Evolutionary conservation across 2,888 invertebrate genomes (phyloP).

Genomic region (Drosophila mimica): DNA sequence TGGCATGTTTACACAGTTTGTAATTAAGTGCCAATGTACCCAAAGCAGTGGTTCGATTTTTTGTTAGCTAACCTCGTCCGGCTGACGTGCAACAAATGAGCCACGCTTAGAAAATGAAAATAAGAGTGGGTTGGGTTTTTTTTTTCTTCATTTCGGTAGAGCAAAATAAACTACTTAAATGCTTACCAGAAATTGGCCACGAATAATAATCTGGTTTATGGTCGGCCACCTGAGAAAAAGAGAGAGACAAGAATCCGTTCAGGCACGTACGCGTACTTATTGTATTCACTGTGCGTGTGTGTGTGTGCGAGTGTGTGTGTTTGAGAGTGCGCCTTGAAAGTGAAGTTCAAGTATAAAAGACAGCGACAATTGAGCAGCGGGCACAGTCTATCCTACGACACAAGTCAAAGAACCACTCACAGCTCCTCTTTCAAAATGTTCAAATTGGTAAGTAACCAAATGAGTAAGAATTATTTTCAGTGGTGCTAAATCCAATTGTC

Average conservation of each 20-base stretch:
- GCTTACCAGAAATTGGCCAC: conserved; percentile 59
- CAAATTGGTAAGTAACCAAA: conserved; percentile 82
- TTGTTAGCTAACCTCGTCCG: conserved; percentile 20
- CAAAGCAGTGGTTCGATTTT: conserved; percentile 8
- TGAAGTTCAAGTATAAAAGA: conserved; percentile 82
- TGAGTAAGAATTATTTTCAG: not conserved
- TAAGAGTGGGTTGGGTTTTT: conserved; percentile 67
- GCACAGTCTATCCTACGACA: conserved; percentile 69
- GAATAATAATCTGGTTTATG: conserved; percentile 77
- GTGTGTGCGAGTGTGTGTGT: not conserved
- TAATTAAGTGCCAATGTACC: conserved; percentile 35
- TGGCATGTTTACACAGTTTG: conserved; percentile 10
- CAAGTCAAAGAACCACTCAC: conserved; percentile 80
- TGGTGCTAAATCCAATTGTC: not conserved
- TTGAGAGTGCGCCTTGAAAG: conserved; percentile 38
- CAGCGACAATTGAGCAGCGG: conserved; percentile 48
- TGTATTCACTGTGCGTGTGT: conserved; percentile 51
- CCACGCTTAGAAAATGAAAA: conserved; percentile 66
- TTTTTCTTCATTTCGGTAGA: conserved; percentile 3
- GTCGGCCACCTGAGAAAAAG: conserved; percentile 11
- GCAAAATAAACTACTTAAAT: conserved; percentile 39
- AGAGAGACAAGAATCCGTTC: conserved; percentile 65
- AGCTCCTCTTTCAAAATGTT: conserved; percentile 77
- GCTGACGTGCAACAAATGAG: conserved; percentile 67
- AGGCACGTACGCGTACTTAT: conserved; percentile 66